Evolutionary conservation across 1,140 invertebrate genomes (phyloP), one percentile per base, ranked within the genome.

Genomic region (Monomorium pharaonis): DNA sequence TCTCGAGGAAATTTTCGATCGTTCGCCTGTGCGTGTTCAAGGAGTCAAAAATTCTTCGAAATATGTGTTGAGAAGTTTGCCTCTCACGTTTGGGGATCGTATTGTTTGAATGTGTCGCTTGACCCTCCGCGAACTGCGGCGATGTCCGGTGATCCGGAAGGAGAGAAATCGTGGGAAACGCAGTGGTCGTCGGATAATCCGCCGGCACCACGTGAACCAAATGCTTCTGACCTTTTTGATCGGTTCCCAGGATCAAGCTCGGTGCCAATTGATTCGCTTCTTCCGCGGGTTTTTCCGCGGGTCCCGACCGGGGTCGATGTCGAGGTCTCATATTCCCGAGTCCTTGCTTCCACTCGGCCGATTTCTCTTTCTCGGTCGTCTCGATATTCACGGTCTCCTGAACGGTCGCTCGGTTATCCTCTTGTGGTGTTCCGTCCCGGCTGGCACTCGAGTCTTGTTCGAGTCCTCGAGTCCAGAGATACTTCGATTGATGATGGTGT

Each of bases 161-260:
- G 37, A 37, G 69, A 24, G n/a, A 14, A 51, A 58, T 78, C 18
- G 3, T 24, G 6, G 51, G 5, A 3, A 5, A 42, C 56, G 27
- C 6, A 47, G 24, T 27, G 14, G 24, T 49, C 72, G n/a, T 21
- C 60, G 9, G 67, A 72, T 70, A 70, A 37, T 81, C 83, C 9
- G 80, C 69, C 9, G 92, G 91, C 10, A 92, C 84, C 12, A 92
- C 70, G 69, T 92, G 92, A 54, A 92, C 76, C 70, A 92, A 70
- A 58, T 92, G 90, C 60, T 88, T 92, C 27, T 91, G 85, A 12
- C 91, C 92, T 16, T 47, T 24, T 62, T 91, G 91, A 87, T 92
- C 92, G 16, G 83, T 88, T 4, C 91, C 92, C 37, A 92, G 72
- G 9, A 92, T 92, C 44, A 92, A 60, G 24, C 76, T 89, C 21